Base-by-base conservation (phyloP, 1,140 invertebrate genomes). In the Eulimnadia texana region DNA sequence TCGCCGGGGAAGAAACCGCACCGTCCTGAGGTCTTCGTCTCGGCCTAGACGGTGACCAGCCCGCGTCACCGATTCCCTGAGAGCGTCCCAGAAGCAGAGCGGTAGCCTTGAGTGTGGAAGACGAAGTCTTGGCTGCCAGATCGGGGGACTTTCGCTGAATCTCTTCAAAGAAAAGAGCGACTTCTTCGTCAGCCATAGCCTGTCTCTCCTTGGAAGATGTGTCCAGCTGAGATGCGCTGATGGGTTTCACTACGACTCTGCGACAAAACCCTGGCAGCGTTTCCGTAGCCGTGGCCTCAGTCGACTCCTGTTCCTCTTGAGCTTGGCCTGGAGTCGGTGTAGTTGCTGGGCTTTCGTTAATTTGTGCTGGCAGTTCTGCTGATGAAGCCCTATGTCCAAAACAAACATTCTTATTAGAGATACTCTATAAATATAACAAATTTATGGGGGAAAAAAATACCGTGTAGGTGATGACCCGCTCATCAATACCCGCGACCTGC, bases 1-100 rank as follows among this genome's bases (percentile, higher is more conserved):
- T 47, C 2, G 58, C 58, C 9, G 58, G 58, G 16, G 58, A 60
- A 23, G 52, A 2, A 27, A 54, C 52, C 9, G 28, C 52, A 24
- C 28, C 28, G 3, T 27, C 23, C 28, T 54, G 23, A 23, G 51
- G 51, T 13, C 51, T 20, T 3, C 52, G 24, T 51, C 58, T 1
- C 9, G 58, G 58, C 16, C 58, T 22, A 13, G 58, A 60, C 9
- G 58, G 58, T 23, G 29, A 60, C 58, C 58, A 60, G 47, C 58
- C 58, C 13, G 50, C 58, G n/a, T 60, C 58, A 27, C 58, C 52
- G 49, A 60, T 28, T 2, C 58, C 58, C 3, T 28, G 42, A 1
- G 58, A 49, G 29, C 58, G 19, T n/a, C 29, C 50, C 9, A 49
- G 28, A 20, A 60, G 49, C 50, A 60, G 33, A 50, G 58, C 58